A percentile compares a stretch with the other conserved stretches of the same genome.
phyloP scores from a whole-genome alignment of 2,113 vertebrate genomes.

The Scomber japonicus region DNA sequence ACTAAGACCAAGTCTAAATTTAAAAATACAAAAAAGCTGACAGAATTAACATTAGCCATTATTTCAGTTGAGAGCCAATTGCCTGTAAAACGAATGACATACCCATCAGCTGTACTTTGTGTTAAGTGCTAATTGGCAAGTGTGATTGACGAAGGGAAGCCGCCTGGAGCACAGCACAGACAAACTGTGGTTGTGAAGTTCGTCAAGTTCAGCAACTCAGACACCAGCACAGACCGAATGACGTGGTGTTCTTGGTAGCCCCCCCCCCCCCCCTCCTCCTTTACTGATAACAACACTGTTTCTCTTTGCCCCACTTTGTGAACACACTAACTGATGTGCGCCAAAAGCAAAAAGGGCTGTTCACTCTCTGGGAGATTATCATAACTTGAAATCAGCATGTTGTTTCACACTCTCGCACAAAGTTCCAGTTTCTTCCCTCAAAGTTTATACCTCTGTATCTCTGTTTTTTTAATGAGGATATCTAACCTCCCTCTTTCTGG shows the following conservation, averaged over 20 bases:
- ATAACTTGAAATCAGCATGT: constrained; percentile 48
- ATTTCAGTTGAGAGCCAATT: too few relatives aligned
- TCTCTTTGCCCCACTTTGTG: constrained; percentile 52
- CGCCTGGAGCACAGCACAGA: not conserved
- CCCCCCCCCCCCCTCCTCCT: constrained; percentile 7
- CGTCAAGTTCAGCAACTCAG: not conserved
- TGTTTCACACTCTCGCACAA: constrained; percentile 7
- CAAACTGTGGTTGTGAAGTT: not conserved
- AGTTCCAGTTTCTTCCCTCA: constrained; percentile 26
- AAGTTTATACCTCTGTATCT: constrained; percentile 49
- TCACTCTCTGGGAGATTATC: constrained; percentile 40
- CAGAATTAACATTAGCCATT: too few relatives aligned
- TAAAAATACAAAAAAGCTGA: too few relatives aligned
- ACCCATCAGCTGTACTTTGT: too few relatives aligned
- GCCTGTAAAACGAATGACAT: too few relatives aligned
- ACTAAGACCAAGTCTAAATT: too few relatives aligned
- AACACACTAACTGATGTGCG: constrained; percentile 50
- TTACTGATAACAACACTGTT: constrained; percentile 8
- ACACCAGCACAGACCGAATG: constrained; percentile 4
- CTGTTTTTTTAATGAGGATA: constrained; percentile 62
- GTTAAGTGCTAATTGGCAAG: too few relatives aligned
- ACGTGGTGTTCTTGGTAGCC: not conserved
- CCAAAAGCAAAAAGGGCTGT: constrained; percentile 15
- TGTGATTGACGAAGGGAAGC: not conserved
- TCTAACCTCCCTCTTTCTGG: constrained; percentile 32